Percentiles rank a stretch among this genome's conserved stretches.
Evolutionary conservation across 2,113 vertebrate species (phyloP).

Genomic region (Neotragus pygmaeus): DNA sequence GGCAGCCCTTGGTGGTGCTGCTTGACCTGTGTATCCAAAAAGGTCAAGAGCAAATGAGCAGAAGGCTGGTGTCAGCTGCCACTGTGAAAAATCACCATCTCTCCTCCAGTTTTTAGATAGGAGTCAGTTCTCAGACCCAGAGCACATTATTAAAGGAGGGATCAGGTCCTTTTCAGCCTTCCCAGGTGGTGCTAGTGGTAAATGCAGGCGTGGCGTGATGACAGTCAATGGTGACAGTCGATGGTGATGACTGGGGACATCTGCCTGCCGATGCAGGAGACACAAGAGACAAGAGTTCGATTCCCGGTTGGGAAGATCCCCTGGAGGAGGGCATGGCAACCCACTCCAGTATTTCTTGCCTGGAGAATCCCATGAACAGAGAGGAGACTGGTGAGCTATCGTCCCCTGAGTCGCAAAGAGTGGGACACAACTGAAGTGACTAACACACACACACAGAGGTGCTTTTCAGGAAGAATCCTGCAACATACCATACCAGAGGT

Average conservation of each 20-base stretch:
- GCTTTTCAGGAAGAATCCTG: not conserved
- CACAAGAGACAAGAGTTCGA: not conserved
- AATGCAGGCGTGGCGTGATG: fast-evolving
- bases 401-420: not conserved
- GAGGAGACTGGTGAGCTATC: not conserved
- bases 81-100: not conserved
- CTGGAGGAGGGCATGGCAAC: not conserved
- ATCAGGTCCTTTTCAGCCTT: not conserved
- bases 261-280: not conserved
- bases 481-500: not conserved
- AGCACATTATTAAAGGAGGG: not conserved
- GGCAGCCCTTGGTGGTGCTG: fast-evolving
- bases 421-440: not conserved
- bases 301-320: not conserved
- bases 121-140: not conserved
- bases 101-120: not conserved
- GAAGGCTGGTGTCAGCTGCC: not conserved
- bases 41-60: not conserved
- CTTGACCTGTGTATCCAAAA: not conserved
- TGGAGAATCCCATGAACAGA: not conserved
- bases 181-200: not conserved
- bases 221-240: not conserved
- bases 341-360: not conserved
- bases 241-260: not conserved
- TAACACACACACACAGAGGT: not conserved